These are phyloP conservation scores for Brachyistius frenatus DNA, from an alignment of 2,113 vertebrate genomes.

Conservation along the genomic window DNA sequence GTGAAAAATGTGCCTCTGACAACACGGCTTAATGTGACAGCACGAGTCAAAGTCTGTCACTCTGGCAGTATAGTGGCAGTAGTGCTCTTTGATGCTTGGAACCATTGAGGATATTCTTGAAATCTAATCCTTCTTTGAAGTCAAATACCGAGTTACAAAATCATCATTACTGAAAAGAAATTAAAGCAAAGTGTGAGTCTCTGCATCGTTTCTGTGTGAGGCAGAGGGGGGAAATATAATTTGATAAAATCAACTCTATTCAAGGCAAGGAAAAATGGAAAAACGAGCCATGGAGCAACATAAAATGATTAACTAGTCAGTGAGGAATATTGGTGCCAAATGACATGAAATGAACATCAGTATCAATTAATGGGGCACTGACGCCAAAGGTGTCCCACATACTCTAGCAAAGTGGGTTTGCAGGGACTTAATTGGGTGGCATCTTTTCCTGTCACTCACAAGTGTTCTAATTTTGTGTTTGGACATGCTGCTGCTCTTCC, in stretches of 20 bases:
- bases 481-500: neutral
- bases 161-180: neutral
- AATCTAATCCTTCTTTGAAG: conserved; percentile 22
- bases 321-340: conserved; percentile 28
- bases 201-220: conserved; percentile 5
- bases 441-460: neutral
- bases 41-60: conserved; percentile 31
- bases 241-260: conserved; percentile 6
- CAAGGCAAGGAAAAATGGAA: conserved; percentile 21
- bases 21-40: conserved; percentile 51
- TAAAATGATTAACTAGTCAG: conserved; percentile 40
- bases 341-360: conserved; percentile 50
- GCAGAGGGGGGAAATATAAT: neutral
- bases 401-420: conserved; percentile 47
- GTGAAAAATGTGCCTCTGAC: conserved; percentile 46
- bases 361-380: conserved; percentile 49
- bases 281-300: conserved; percentile 38
- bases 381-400: conserved; percentile 58
- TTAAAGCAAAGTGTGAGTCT: conserved; percentile 12
- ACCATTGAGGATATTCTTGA: neutral
- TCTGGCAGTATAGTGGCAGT: neutral
- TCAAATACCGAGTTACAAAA: conserved; percentile 32
- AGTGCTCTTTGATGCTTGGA: conserved; percentile 18
- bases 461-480: neutral
- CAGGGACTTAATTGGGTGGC: neutral